These are phyloP conservation scores for Holothuria leucospilota DNA, from an alignment of 53 echinoderm and acorn worm species.

Conservation along the genomic window DNA sequence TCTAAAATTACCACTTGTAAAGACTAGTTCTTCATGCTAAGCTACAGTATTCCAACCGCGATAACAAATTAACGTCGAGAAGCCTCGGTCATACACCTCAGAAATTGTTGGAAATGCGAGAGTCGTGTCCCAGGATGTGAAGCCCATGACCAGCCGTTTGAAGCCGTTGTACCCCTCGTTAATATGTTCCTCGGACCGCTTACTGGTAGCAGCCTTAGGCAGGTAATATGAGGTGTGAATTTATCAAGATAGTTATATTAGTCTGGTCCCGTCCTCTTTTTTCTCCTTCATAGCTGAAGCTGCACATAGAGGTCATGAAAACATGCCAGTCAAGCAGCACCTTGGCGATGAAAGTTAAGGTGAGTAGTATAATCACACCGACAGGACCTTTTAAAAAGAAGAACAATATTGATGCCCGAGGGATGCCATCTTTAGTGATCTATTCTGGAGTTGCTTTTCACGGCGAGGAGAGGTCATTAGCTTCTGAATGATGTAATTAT, in stretches of 20 bases:
- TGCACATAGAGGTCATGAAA: slow-evolving; percentile 32
- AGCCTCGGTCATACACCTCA: slow-evolving; percentile 30
- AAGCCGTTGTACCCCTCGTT: background rate
- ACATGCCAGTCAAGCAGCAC: slow-evolving; percentile 40
- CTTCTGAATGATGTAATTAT: slow-evolving; percentile 40
- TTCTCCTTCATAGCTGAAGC: background rate
- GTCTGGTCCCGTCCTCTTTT: background rate
- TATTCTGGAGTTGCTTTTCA: no score
- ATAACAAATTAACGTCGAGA: slow-evolving; percentile 41
- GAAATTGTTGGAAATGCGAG: slow-evolving; percentile 33
- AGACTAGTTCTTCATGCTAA: slow-evolving; percentile 21
- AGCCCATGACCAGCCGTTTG: no score
- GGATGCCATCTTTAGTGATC: background rate
- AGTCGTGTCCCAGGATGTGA: background rate
- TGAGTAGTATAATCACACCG: slow-evolving; percentile 9
- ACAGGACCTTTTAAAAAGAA: slow-evolving; percentile 39
- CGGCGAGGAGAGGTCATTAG: slow-evolving; percentile 17
- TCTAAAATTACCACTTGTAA: slow-evolving; percentile 41
- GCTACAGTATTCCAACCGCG: slow-evolving; percentile 37
- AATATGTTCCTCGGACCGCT: slow-evolving; percentile 42
- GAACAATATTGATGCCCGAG: slow-evolving; percentile 48
- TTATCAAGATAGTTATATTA: slow-evolving; percentile 45
- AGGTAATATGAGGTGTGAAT: slow-evolving; percentile 49
- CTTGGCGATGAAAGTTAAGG: background rate
- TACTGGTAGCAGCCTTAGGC: slow-evolving; percentile 36